phyloP scores from a whole-genome alignment of 2,113 vertebrate genomes.

The Ameiurus melas region DNA sequence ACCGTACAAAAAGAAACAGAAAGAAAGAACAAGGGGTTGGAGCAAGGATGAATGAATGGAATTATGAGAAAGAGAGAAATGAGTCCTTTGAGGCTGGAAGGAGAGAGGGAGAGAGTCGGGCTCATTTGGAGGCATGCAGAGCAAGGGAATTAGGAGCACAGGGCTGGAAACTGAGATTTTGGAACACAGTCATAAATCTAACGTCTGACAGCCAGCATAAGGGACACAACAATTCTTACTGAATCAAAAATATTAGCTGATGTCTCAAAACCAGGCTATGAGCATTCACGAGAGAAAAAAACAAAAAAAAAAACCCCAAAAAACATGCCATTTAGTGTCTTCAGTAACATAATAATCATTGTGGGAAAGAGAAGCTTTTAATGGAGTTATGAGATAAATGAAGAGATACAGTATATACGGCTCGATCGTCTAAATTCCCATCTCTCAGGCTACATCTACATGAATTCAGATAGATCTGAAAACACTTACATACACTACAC shows the following conservation, averaged over 20 bases:
- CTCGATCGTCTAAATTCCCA: background rate
- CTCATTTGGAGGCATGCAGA: conserved; percentile 49
- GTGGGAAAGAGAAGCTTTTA: background rate
- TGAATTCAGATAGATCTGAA: too few relatives aligned
- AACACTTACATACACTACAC: too few relatives aligned
- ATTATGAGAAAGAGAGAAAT: conserved; percentile 49
- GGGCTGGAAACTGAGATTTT: conserved; percentile 42
- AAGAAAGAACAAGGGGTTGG: background rate
- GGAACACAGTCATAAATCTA: conserved; percentile 44
- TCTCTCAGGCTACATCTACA: background rate
- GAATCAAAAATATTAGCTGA: conserved; percentile 29
- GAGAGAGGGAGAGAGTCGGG: conserved; percentile 46
- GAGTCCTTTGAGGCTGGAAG: conserved; percentile 57
- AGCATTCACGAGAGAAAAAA: background rate
- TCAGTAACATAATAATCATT: background rate
- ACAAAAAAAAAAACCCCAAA: too few relatives aligned
- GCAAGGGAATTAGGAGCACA: conserved; percentile 34
- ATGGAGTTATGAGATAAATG: background rate
- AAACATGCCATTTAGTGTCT: background rate
- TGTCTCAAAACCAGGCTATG: conserved; percentile 17
- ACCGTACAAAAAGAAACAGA: background rate
- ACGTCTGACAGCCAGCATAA: conserved; percentile 37
- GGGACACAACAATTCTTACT: conserved; percentile 39
- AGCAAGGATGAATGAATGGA: conserved; percentile 17
- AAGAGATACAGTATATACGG: background rate